These are phyloP conservation scores for Tachina grossa DNA, from an alignment of 2,888 invertebrate genomes.

Conservation along the genomic window DNA sequence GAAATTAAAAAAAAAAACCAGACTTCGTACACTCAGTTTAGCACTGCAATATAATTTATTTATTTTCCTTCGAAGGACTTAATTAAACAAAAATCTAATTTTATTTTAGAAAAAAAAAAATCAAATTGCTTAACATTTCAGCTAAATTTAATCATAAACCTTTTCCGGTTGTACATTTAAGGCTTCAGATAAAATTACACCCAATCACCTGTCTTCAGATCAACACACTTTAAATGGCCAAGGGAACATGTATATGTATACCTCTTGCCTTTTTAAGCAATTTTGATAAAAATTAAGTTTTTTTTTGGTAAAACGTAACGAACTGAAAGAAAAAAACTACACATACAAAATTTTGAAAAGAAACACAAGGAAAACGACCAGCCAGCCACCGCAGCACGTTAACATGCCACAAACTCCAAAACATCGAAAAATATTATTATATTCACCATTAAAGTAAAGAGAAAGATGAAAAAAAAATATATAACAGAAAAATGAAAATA, in stretches of 20 bases:
- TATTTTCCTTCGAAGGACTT: too few species aligned
- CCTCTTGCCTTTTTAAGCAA: constrained; percentile 23
- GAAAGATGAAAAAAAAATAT: neutral
- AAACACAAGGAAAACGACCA: neutral
- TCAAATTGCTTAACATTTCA: constrained; percentile 32
- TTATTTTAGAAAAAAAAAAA: neutral
- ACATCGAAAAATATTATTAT: constrained; percentile 17
- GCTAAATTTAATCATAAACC: constrained; percentile 50
- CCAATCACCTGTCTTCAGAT: constrained; percentile 53
- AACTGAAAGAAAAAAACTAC: neutral
- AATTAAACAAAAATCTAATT: too few species aligned
- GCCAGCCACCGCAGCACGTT: constrained; percentile 51
- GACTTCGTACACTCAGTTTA: too few species aligned
- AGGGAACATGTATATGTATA: neutral
- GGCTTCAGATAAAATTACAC: constrained; percentile 44
- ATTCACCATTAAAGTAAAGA: neutral
- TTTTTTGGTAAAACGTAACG: constrained; percentile 2
- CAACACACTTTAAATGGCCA: constrained; percentile 44
- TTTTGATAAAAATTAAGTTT: constrained; percentile 36
- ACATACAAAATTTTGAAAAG: neutral
- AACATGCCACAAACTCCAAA: constrained; percentile 40
- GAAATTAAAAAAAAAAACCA: too few species aligned
- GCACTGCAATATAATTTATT: too few species aligned
- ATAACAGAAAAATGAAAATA: constrained; percentile 39
- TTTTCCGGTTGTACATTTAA: constrained; percentile 50